Evolutionary conservation across 2,888 invertebrate genomes (phyloP), one percentile per base, ranked within the genome.

Genomic region (Tetranychus piercei): DNA sequence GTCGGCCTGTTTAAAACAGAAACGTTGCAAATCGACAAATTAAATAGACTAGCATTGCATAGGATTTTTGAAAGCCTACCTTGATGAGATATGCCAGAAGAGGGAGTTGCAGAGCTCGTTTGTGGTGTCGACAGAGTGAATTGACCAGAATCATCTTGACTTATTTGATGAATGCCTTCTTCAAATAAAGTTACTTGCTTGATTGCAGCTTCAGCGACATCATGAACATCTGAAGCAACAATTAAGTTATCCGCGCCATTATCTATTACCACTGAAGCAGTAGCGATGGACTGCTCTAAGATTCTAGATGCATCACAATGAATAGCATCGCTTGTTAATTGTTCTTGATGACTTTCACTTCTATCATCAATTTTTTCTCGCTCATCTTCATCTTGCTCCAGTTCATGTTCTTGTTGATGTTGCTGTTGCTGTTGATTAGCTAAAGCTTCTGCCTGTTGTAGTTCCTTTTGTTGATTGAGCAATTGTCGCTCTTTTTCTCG

Each of bases 231-330:
- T 9, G 44, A 64, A 5, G 73, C 45, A 18, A 73, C 44, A 11
- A 73, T 22, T n/a, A 64, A 20, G 22, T 43, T 44, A n/a, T 8
- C 64, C 45, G 43, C 73, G 20, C 45, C 43, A 45, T 73, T 45
- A 22, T 8, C 8, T 45, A 20, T 18, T 2, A 23, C 73, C 15
- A 73, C 73, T 43, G n/a, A 44, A 64, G 76, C 72, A 5, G 76
- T 76, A 43, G 76, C 76, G 73, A 76, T 76, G 9, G 76, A 76
- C 44, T 76, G 76, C 43, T 76, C 76, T 66, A 76, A 73, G 4
- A 76, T 65, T 65, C 75, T 74, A n/a, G 75, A 76, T 18, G 76
- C 75, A 65, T 76, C 76, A 34, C 34, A 34, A 34, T 34, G 34
- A 34, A 34, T 34, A 34, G 34, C 34, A 34, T 34, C 34, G 34